Percentiles rank a stretch among this genome's conserved stretches.
These are phyloP conservation scores for Poecilia latipinna DNA, from an alignment of 2,113 vertebrate genomes.

Conservation along the genomic window DNA sequence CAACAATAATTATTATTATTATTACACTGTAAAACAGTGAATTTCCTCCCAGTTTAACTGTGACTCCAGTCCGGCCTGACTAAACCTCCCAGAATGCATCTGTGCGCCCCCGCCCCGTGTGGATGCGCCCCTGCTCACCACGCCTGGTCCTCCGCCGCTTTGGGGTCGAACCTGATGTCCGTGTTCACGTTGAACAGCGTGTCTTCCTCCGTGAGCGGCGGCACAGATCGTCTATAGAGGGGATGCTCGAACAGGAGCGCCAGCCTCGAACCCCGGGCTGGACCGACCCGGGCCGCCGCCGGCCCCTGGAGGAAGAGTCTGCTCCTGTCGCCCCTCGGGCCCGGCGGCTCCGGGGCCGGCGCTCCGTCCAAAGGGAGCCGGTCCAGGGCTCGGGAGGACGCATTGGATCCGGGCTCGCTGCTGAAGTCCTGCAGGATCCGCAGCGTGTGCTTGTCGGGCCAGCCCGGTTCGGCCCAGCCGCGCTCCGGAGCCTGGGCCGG, in stretches of 20 bases:
- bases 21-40: too few species aligned
- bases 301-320: conserved; percentile 68
- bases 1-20: too few species aligned
- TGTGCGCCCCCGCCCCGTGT: too few species aligned
- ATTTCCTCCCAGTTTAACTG: neutral
- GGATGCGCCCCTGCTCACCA: conserved; percentile 78
- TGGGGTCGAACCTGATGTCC: conserved; percentile 93
- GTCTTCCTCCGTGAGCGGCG: conserved; percentile 86
- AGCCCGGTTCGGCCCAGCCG: conserved; percentile 81
- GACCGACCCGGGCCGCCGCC: conserved; percentile 28
- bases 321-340: conserved; percentile 64
- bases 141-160: conserved; percentile 85
- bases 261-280: conserved; percentile 76
- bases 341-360: conserved; percentile 62
- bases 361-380: conserved; percentile 74
- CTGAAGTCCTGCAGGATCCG: conserved; percentile 94
- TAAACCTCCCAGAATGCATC: too few species aligned
- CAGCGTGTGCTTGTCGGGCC: conserved; percentile 93
- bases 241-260: conserved; percentile 87
- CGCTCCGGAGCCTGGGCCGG: conserved; percentile 76
- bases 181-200: conserved; percentile 94
- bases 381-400: conserved; percentile 87
- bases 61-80: neutral
- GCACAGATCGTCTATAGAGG: conserved; percentile 81
- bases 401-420: conserved; percentile 90